A percentile compares a stretch with the other conserved stretches of the same genome.
These are phyloP conservation scores for Zenarchopterus dispar DNA, from an alignment of 2,797 vertebrate genomes.

Conservation along the genomic window DNA sequence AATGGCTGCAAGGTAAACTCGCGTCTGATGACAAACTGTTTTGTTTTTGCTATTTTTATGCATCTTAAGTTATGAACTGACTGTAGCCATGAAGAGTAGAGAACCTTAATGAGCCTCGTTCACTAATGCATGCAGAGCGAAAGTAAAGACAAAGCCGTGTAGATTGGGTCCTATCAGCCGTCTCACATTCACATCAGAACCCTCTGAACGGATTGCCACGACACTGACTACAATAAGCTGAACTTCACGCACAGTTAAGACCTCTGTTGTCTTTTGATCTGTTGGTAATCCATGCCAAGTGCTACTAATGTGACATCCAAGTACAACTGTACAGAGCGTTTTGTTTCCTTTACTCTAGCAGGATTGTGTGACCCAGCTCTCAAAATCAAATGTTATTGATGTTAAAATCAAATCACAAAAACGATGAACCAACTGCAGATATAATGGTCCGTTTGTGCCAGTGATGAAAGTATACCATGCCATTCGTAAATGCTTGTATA, in stretches of 20 bases:
- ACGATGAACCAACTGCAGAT: too few relatives aligned
- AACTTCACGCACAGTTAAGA: conserved; percentile 57
- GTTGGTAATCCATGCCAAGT: conserved; percentile 51
- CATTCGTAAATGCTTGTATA: conserved; percentile 10
- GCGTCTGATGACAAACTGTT: neutral
- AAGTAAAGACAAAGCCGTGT: conserved; percentile 41
- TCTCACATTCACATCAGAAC: conserved; percentile 69
- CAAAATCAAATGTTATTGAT: too few relatives aligned
- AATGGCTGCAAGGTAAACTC: conserved; percentile 92
- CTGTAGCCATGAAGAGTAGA: conserved; percentile 52
- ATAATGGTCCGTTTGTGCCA: neutral
- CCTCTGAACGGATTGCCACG: conserved; percentile 32
- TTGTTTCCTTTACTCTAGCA: conserved; percentile 18
- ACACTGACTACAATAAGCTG: conserved; percentile 23
- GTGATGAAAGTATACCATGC: conserved; percentile 9
- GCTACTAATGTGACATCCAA: conserved; percentile 61
- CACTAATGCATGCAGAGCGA: conserved; percentile 46
- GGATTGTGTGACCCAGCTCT: conserved; percentile 15
- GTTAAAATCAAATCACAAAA: neutral
- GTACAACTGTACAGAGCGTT: conserved; percentile 47
- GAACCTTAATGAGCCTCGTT: conserved; percentile 51
- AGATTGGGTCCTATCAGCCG: conserved; percentile 55
- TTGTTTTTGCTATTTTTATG: neutral
- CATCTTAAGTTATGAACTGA: conserved; percentile 42
- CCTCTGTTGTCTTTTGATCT: conserved; percentile 64